A percentile compares a stretch with the other conserved stretches of the same genome.
Conservation (phyloP, 2,888 invertebrate species). For the Thelaira solivaga region DNA sequence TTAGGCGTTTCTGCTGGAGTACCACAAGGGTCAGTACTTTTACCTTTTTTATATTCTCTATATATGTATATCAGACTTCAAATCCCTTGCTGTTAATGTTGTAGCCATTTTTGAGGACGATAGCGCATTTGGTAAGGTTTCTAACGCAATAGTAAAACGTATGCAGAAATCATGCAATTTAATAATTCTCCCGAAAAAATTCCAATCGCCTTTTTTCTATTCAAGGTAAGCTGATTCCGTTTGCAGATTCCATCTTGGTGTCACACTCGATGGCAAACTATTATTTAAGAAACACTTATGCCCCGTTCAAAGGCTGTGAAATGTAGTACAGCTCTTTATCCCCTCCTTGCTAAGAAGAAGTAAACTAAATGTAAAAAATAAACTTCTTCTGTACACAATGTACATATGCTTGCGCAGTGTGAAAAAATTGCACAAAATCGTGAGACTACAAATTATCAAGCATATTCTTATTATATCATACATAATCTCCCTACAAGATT, state of each 20-base stretch:
- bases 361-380: neutral
- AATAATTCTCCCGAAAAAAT: constrained; percentile 4
- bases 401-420: neutral
- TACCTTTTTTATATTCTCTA: too few relatives aligned
- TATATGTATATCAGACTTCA: too few relatives aligned
- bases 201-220: neutral
- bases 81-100: too few relatives aligned
- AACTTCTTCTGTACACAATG: neutral
- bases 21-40: too few relatives aligned
- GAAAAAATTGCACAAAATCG: neutral
- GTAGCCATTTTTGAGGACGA: neutral
- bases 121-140: too few relatives aligned
- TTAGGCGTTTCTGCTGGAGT: neutral
- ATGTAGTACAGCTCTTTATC: neutral
- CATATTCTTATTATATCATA: neutral
- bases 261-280: neutral
- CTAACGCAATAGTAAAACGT: too few relatives aligned
- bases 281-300: too few relatives aligned
- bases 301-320: neutral
- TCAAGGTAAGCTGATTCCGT: neutral
- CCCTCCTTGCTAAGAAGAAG: neutral
- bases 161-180: too few relatives aligned
- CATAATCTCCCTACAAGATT: neutral
- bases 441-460: neutral
- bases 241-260: neutral